Percentiles rank a stretch among this genome's conserved stretches.
Evolutionary conservation across 2,797 vertebrate genomes (phyloP).

Genomic region (Microctenopoma stevenorrisi): DNA sequence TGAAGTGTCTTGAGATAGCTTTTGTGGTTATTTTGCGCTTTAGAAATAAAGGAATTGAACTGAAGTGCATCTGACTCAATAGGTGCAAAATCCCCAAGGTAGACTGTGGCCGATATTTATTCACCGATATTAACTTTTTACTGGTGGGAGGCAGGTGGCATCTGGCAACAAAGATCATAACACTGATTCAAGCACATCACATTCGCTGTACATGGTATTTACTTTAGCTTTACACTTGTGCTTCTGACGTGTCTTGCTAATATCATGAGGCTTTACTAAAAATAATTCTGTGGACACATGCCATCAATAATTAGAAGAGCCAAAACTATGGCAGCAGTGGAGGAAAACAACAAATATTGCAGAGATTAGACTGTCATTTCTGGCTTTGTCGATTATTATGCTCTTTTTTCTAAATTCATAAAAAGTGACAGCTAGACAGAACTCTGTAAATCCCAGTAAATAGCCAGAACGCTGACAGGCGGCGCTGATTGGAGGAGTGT

Average conservation of each 20-base stretch:
- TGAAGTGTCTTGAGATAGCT: too few species aligned
- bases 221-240: slow-evolving; percentile 18
- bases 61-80: slow-evolving; percentile 55
- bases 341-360: slow-evolving; percentile 55
- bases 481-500: slow-evolving; percentile 22
- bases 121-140: slow-evolving; percentile 51
- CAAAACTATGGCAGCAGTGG: slow-evolving; percentile 40
- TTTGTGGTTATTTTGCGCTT: neutral
- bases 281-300: slow-evolving; percentile 48
- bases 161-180: slow-evolving; percentile 29
- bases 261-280: slow-evolving; percentile 38
- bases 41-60: neutral
- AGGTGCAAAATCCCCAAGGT: slow-evolving; percentile 48
- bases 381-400: slow-evolving; percentile 48
- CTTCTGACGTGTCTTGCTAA: slow-evolving; percentile 24
- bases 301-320: slow-evolving; percentile 36
- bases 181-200: slow-evolving; percentile 22
- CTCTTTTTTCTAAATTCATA: slow-evolving; percentile 56
- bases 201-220: slow-evolving; percentile 14
- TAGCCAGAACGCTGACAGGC: slow-evolving; percentile 39
- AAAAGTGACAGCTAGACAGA: slow-evolving; percentile 61
- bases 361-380: slow-evolving; percentile 55
- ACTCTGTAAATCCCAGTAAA: slow-evolving; percentile 63
- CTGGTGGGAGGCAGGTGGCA: slow-evolving; percentile 31
- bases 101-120: slow-evolving; percentile 47